Conservation (phyloP, 2,113 vertebrate genomes). For the Phocoena sinus region DNA sequence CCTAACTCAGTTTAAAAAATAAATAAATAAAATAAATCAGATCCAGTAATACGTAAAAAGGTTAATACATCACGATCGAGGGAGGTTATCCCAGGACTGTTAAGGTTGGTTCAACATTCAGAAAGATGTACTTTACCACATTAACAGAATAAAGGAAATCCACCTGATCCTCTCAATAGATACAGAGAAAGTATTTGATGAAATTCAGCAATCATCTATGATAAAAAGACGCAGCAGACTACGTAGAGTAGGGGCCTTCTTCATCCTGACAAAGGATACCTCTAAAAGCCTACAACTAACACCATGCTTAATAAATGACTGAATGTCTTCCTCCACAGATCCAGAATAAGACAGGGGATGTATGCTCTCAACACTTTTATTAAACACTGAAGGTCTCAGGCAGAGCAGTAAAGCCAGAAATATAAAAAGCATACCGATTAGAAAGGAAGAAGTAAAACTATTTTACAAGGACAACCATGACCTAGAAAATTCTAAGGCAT, state of each 20-base stretch:
- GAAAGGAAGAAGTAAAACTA: background rate
- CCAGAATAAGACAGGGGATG: background rate
- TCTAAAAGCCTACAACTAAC: background rate
- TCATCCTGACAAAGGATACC: background rate
- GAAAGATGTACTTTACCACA: background rate
- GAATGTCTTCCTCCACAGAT: background rate
- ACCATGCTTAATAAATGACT: background rate
- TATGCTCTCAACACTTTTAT: background rate
- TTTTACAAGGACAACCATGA: background rate
- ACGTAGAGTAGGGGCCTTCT: background rate
- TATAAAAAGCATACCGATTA: background rate
- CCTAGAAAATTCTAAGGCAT: background rate
- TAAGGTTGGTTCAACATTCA: background rate
- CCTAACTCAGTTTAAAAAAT: too few species aligned
- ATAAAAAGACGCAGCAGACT: background rate
- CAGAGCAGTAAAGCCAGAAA: background rate
- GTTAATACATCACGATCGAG: background rate
- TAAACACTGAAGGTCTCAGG: background rate
- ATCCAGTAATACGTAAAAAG: background rate
- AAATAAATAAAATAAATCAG: background rate
- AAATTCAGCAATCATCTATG: background rate
- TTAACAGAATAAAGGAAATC: background rate
- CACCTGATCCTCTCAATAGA: background rate
- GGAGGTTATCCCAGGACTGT: background rate
- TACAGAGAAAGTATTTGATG: background rate